Conservation (phyloP, 2,113 vertebrate genomes). For the Platanista minor region DNA sequence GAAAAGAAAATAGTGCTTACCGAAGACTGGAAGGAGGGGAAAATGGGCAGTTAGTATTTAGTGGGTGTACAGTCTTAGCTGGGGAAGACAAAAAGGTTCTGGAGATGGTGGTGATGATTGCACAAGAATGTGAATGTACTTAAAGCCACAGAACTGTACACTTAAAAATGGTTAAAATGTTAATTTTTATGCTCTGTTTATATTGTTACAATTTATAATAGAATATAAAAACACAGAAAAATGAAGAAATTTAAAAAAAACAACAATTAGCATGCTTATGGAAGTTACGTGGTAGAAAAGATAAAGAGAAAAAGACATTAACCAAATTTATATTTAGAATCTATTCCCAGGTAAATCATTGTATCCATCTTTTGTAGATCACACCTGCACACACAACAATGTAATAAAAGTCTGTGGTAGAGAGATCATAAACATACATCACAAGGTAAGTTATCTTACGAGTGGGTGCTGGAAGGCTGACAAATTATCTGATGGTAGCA, state of each 20-base stretch:
- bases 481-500: background rate
- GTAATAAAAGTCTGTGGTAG: background rate
- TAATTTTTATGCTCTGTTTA: background rate
- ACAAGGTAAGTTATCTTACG: background rate
- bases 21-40: rapidly evolving
- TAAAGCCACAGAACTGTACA: background rate
- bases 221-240: background rate
- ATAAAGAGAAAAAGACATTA: background rate
- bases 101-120: background rate
- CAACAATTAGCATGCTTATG: background rate
- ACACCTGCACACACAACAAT: too few relatives aligned
- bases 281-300: background rate
- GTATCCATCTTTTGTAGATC: too few relatives aligned
- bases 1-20: background rate
- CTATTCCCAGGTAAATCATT: background rate
- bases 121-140: background rate
- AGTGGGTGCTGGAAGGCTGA: background rate
- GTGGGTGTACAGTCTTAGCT: background rate
- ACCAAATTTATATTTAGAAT: background rate
- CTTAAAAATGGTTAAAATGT: background rate
- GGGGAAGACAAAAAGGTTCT: background rate
- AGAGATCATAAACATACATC: background rate
- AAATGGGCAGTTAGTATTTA: background rate
- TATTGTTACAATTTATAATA: background rate
- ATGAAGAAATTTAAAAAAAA: background rate